Percentiles rank a stretch among this genome's conserved stretches.
phyloP scores from a whole-genome alignment of 2,113 vertebrate species.

The Mesembrinibis cayennensis region DNA sequence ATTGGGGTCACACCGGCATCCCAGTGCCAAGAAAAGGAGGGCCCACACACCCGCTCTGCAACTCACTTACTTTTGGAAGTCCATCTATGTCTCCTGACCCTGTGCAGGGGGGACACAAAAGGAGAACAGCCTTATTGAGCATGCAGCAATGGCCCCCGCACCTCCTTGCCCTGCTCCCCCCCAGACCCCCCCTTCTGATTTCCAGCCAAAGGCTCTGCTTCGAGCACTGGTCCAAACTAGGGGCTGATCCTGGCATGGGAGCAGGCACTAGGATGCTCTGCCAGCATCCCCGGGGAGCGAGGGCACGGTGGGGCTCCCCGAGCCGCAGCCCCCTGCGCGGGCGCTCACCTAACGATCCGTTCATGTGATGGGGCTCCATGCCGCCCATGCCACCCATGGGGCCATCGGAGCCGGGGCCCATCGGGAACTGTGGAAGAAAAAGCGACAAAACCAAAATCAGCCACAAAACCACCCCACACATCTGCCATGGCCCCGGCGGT shows the following conservation, averaged over 20 bases:
- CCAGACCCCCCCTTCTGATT: accelerated
- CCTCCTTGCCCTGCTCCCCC: background rate
- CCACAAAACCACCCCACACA: accelerated
- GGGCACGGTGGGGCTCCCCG: accelerated
- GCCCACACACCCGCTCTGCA: background rate
- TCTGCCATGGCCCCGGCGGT: accelerated
- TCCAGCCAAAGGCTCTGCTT: background rate
- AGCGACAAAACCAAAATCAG: background rate
- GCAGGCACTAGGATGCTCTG: background rate
- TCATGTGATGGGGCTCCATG: conserved; percentile 99
- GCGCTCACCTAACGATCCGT: conserved; percentile 86
- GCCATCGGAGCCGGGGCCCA: conserved; percentile 96
- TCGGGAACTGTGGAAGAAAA: conserved; percentile 85
- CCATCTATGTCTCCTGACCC: conserved; percentile 98
- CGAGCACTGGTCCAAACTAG: accelerated
- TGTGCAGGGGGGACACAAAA: conserved; percentile 48
- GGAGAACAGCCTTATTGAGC: background rate
- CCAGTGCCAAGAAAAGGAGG: background rate
- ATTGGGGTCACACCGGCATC: background rate
- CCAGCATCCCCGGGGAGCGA: background rate
- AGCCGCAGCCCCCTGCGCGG: accelerated
- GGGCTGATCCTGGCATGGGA: background rate
- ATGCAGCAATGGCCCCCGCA: accelerated
- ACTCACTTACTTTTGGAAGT: conserved; percentile 93
- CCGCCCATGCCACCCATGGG: conserved; percentile 98